Conservation (phyloP, 2,888 invertebrate species). For the Xestobium rufovillosum region DNA sequence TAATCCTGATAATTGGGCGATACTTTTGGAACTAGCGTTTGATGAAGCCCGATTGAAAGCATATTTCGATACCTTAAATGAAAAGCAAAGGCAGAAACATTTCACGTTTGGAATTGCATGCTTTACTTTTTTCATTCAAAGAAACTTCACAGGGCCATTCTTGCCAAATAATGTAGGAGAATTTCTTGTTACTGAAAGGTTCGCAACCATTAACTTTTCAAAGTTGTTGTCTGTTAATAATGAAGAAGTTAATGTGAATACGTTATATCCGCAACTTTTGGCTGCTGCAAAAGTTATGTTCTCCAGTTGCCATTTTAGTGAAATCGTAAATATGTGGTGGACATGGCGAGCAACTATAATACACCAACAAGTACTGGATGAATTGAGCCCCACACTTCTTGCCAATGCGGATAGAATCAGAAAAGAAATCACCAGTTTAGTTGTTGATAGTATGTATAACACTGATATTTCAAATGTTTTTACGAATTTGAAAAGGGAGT, state of each 20-base stretch:
- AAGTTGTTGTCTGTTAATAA: constrained; percentile 50
- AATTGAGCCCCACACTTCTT: constrained; percentile 61
- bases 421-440: too few species aligned
- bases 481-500: constrained; percentile 10
- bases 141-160: constrained; percentile 74
- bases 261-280: constrained; percentile 49
- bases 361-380: constrained; percentile 72
- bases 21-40: constrained; percentile 25
- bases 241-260: constrained; percentile 60
- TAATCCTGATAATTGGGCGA: constrained; percentile 26
- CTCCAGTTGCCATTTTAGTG: constrained; percentile 32
- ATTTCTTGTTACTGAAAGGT: constrained; percentile 43
- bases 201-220: constrained; percentile 42
- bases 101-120: constrained; percentile 54
- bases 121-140: constrained; percentile 66
- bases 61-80: constrained; percentile 26
- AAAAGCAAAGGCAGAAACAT: constrained; percentile 43
- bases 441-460: too few species aligned
- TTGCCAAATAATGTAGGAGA: constrained; percentile 41
- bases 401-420: constrained; percentile 46
- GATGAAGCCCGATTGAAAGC: constrained; percentile 21
- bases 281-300: constrained; percentile 43
- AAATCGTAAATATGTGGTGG: constrained; percentile 59
- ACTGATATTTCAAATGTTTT: too few species aligned
- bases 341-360: constrained; percentile 60